A percentile compares a stretch with the other conserved stretches of the same genome.
Evolutionary conservation across 2,113 vertebrate species (phyloP).

Genomic region (Cynoglossus semilaevis): DNA sequence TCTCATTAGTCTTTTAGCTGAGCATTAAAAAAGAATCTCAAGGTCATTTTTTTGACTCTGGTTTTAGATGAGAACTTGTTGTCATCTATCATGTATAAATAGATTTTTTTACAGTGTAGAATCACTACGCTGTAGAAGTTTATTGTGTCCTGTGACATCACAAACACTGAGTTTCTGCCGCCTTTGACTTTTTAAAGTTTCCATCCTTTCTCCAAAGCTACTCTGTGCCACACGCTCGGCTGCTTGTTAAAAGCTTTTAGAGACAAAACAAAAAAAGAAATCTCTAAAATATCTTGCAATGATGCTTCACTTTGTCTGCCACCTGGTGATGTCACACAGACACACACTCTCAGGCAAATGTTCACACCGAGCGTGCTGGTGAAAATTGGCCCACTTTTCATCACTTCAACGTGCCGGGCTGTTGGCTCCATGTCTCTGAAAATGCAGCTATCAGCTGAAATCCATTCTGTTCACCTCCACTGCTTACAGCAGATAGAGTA

Average conservation of each 20-base stretch:
- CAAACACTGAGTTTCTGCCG: no score
- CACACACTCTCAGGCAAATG: not conserved
- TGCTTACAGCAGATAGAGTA: constrained; percentile 17
- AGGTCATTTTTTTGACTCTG: no score
- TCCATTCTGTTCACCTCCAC: constrained; percentile 36
- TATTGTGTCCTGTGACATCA: no score
- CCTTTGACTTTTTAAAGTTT: no score
- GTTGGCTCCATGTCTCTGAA: constrained; percentile 39
- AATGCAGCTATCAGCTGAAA: constrained; percentile 33
- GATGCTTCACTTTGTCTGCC: not conserved
- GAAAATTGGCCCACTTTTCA: constrained; percentile 42
- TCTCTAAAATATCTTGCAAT: not conserved
- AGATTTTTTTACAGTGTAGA: no score
- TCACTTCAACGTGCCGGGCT: constrained; percentile 21
- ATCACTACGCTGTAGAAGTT: no score
- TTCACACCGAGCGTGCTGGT: constrained; percentile 15
- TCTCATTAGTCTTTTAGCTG: no score
- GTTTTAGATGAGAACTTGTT: no score
- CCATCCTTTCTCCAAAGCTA: no score
- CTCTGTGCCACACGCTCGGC: no score
- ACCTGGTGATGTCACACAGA: constrained; percentile 6
- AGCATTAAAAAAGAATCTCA: no score
- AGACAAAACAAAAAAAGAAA: not conserved
- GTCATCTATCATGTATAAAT: no score
- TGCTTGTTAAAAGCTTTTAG: not conserved